Conservation (phyloP, 2,888 invertebrate species). For the Apamea epomidion region DNA sequence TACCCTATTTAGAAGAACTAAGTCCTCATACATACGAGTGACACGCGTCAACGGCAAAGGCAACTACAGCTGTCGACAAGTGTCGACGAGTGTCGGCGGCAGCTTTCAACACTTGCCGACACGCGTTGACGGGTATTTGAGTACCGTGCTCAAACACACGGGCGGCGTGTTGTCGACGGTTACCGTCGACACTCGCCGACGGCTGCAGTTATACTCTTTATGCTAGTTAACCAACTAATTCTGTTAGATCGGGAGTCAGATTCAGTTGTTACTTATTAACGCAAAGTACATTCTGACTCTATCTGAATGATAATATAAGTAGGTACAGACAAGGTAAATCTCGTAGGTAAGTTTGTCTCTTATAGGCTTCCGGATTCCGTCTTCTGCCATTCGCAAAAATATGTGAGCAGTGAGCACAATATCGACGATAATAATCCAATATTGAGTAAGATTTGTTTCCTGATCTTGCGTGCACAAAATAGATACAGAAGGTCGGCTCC, state of each 20-base stretch:
- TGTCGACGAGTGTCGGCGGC: too few species aligned
- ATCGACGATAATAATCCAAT: conserved; percentile 48
- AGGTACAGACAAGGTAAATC: background rate
- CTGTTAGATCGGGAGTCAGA: background rate
- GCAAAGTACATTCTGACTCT: background rate
- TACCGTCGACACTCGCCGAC: too few species aligned
- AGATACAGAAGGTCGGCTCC: background rate
- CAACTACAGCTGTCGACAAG: too few species aligned
- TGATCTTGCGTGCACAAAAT: background rate
- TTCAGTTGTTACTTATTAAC: background rate
- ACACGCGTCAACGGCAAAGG: too few species aligned
- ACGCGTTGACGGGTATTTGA: too few species aligned
- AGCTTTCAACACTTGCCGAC: too few species aligned
- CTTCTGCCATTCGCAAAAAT: conserved; percentile 17
- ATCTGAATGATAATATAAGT: too few species aligned
- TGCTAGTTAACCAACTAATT: background rate
- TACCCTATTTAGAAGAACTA: too few species aligned
- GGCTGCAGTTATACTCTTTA: too few species aligned
- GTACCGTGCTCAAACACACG: too few species aligned
- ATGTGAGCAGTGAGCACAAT: conserved; percentile 34
- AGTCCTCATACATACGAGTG: too few species aligned
- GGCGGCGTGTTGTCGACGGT: too few species aligned
- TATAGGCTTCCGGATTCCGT: background rate
- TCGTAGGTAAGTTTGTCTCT: background rate
- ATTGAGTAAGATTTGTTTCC: conserved; percentile 35